phyloP scores from a whole-genome alignment of 1,140 invertebrate species.

The Drosophila lowei region DNA sequence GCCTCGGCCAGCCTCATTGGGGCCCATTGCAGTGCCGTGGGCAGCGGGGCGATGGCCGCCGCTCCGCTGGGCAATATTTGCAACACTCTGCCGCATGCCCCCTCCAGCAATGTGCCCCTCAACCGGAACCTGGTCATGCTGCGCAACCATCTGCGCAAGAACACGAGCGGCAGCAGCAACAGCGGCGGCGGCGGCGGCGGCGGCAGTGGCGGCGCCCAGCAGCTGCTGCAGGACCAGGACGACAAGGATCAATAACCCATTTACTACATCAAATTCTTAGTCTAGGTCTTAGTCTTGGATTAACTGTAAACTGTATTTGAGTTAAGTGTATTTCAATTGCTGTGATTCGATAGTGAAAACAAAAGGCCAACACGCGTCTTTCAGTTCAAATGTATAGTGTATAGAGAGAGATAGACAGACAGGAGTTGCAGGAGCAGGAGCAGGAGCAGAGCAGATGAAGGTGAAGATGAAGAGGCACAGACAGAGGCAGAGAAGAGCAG shows the following conservation, averaged over 20 bases:
- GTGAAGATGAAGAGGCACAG: not conserved
- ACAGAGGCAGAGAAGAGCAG: conserved; percentile 9
- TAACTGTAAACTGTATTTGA: conserved; percentile 31
- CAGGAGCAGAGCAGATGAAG: too few species aligned
- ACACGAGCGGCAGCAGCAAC: conserved; percentile 48
- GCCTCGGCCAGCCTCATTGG: conserved; percentile 56
- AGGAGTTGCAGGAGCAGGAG: conserved; percentile 11
- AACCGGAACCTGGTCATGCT: conserved; percentile 80
- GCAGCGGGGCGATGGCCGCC: conserved; percentile 24
- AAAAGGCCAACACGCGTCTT: conserved; percentile 76
- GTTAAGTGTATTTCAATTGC: conserved; percentile 80
- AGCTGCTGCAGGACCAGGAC: conserved; percentile 49
- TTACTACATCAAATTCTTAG: conserved; percentile 67
- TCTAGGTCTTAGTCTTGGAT: conserved; percentile 42
- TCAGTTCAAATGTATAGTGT: conserved; percentile 83
- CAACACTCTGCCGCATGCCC: conserved; percentile 76
- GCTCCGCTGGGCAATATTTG: conserved; percentile 72
- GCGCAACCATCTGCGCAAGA: conserved; percentile 80
- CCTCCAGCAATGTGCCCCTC: conserved; percentile 57
- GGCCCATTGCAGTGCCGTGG: conserved; percentile 27
- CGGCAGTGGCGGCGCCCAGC: conserved; percentile 7
- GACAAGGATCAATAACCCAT: conserved; percentile 64
- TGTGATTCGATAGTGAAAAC: conserved; percentile 81
- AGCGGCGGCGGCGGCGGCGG: conserved; percentile 2
- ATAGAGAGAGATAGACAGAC: conserved; percentile 52